Base-by-base conservation (phyloP, 2,113 vertebrate genomes). In the Steatornis caripensis region DNA sequence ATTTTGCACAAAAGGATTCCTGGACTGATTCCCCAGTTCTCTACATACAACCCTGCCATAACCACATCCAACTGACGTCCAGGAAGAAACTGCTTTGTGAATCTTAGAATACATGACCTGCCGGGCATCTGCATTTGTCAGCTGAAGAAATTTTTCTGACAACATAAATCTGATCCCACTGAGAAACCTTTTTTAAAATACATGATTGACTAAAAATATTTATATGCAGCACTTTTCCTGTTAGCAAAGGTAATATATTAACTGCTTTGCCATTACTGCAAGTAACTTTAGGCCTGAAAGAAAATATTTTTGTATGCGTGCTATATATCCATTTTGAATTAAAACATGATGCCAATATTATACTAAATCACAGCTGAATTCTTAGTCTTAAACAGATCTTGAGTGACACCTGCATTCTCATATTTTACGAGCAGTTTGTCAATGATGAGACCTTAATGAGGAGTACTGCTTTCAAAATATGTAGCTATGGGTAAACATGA, bases 131-230 rank as follows among this genome's bases (percentile, higher is more conserved):
- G 58, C 70, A 61, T 81, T 72, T 87, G 88, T 86, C 96, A 95
- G 93, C 65, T 39, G 96, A 97, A 96, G 97, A 95, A 95, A 94
- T 94, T 90, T 95, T 97, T 93, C 97, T 96, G 96, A 97, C 97
- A 96, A 96, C 95, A 89, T 97, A 97, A 98, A 98, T 97, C 96
- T 75, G 64, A 98, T 92, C 83, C 96, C 94, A 95, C 96, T 80
- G 97, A 92, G 89, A 96, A 81, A 89, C 70, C 93, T 95, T 89
- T 96, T 93, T 96, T 83, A 82, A 97, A 97, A 95, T 96, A 96
- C 94, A 97, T 97, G 97, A 96, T 96, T 96, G 95, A 97, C 94
- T 95, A 87, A 96, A 98, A 98, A 97, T 96, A 97, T 97, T 98
- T 97, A 97, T 95, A 98, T 93, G 97, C 94, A 97, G 95, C 92